Evolutionary conservation across 2,888 invertebrate genomes (phyloP).

Genomic region (Lagria hirta): DNA sequence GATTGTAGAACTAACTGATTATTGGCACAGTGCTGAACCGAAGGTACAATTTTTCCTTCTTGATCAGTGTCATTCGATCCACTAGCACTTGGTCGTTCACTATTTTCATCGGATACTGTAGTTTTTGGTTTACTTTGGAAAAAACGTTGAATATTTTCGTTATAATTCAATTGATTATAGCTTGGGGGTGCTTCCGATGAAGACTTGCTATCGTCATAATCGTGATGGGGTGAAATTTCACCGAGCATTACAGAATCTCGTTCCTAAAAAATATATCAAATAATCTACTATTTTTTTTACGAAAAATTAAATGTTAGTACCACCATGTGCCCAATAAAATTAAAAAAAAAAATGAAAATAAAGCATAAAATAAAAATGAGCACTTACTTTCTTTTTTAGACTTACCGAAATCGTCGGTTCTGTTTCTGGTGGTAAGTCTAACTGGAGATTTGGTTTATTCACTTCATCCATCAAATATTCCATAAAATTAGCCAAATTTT

Average conservation of each 20-base stretch:
- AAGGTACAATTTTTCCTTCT: slow-evolving; percentile 44
- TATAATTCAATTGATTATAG: slow-evolving; percentile 83
- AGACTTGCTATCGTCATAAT: slow-evolving; percentile 75
- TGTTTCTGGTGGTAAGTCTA: slow-evolving; percentile 61
- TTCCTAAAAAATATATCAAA: slow-evolving; percentile 58
- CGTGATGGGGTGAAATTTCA: slow-evolving; percentile 82
- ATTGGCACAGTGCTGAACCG: slow-evolving; percentile 40
- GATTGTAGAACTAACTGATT: slow-evolving; percentile 43
- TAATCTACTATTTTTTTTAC: not conserved
- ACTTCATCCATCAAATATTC: slow-evolving; percentile 72
- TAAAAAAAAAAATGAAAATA: too few species aligned
- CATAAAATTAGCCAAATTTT: slow-evolving; percentile 74
- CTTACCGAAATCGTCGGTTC: slow-evolving; percentile 66
- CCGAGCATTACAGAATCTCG: slow-evolving; percentile 80
- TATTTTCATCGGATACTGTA: slow-evolving; percentile 58
- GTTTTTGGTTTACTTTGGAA: slow-evolving; percentile 69
- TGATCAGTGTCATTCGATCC: slow-evolving; percentile 53
- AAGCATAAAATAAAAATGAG: slow-evolving; percentile 19
- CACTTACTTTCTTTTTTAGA: slow-evolving; percentile 43
- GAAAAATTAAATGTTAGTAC: slow-evolving; percentile 14
- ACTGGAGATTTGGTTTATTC: slow-evolving; percentile 60
- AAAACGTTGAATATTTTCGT: slow-evolving; percentile 69
- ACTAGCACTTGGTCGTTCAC: slow-evolving; percentile 45
- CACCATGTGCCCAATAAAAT: slow-evolving; percentile 16
- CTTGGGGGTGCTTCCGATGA: slow-evolving; percentile 79